Evolutionary conservation across 2,113 vertebrate species (phyloP), one percentile per base, ranked within the genome.

Genomic region (Cettia cetti): DNA sequence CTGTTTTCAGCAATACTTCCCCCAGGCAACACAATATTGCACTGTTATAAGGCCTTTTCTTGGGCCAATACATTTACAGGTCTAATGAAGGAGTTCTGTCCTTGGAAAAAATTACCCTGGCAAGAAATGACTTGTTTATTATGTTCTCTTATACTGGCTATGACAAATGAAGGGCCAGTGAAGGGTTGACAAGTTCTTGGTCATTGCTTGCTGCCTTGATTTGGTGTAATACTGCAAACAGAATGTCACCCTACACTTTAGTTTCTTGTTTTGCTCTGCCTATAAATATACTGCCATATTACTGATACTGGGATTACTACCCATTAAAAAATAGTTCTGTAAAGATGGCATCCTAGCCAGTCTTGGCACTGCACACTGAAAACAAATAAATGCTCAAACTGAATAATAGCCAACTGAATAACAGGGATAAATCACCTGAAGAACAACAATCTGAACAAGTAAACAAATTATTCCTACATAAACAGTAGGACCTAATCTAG

Each of bases 371-470:
- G 44, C 14, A 59, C 45, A 31, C 68, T 89, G 90, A 94, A 94
- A 96, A 90, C 56, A 88, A 96, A 91, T 77, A 96, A 92, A 97
- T 88, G 80, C 42, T 89, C 33, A 82, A 44, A 74, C 69, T 95
- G 95, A 97, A 92, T 97, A 96, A 95, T 87, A 94, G 84, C 82
- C 89, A 94, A 85, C 79, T 81, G 82, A 77, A 60, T 95, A 89
- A 96, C 61, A 75, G 50, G 65, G 39, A 94, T 90, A 93, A 95
- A 95, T 95, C 88, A 94, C 81, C 75, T 96, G 91, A 40, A 91
- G 69, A 95, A 78, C 54, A 89, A 57, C 40, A 70, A 37, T 53
- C 16, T 47, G 61, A 92, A 90, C n/a, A 65, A 84, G 30, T 82
- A 82, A 86, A 88, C n/a, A 65, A 94, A 79, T 57, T 83, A 88